Conservation (phyloP, 2,888 invertebrate species). For the Heliconius ismenius region DNA sequence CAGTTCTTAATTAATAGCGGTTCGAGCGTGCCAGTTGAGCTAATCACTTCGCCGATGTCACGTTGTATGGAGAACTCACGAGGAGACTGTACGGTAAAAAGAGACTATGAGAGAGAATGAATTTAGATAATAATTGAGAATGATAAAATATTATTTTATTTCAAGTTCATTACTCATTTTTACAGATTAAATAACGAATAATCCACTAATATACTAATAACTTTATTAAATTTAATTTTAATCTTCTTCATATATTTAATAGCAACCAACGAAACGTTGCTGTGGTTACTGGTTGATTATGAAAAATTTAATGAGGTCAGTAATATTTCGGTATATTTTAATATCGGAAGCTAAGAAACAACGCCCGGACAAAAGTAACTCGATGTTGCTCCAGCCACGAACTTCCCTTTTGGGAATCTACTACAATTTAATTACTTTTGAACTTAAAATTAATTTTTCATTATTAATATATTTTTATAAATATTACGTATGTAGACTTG, state of each 20-base stretch:
- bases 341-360: conserved; percentile 17
- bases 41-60: no score
- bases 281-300: not conserved
- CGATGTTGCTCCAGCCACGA: conserved; percentile 8
- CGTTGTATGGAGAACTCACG: no score
- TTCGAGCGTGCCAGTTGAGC: no score
- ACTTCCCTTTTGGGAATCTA: conserved; percentile 14
- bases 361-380: conserved; percentile 4
- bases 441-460: not conserved
- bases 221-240: not conserved
- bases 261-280: not conserved
- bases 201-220: not conserved
- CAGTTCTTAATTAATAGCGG: no score
- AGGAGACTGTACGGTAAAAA: no score
- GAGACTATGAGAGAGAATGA: no score
- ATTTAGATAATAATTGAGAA: not conserved
- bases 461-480: not conserved
- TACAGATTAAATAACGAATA: not conserved
- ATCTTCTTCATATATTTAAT: not conserved
- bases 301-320: conserved; percentile 12
- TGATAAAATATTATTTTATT: not conserved
- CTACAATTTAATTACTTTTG: conserved; percentile 20
- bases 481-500: not conserved
- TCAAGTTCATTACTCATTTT: not conserved
- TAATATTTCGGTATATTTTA: conserved; percentile 19